These are phyloP conservation scores for Caenorhabditis auriculariae DNA, from an alignment of 2,888 invertebrate species.

Conservation along the genomic window DNA sequence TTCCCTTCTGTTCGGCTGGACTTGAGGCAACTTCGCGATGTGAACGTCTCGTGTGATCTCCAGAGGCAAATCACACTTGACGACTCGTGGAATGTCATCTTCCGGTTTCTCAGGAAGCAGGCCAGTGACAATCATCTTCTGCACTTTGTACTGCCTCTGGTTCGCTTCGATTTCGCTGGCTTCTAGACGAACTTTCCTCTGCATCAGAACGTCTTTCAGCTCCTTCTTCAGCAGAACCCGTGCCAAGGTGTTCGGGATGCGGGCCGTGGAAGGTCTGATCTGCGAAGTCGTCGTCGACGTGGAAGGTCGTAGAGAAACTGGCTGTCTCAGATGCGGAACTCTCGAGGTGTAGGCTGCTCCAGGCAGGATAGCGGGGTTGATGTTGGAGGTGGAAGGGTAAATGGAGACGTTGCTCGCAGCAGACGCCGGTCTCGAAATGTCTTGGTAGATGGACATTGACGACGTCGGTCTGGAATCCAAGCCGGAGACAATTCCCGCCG, in stretches of 20 bases:
- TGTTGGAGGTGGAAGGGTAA: conserved; percentile 14
- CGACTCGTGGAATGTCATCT: conserved; percentile 56
- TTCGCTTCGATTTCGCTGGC: conserved; percentile 66
- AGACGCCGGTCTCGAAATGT: conserved; percentile 20
- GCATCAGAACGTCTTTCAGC: conserved; percentile 65
- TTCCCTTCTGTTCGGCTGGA: conserved; percentile 13
- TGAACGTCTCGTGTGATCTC: conserved; percentile 58
- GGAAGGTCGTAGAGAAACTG: conserved; percentile 15
- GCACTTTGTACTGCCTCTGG: conserved; percentile 62
- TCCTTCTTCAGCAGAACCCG: conserved; percentile 66
- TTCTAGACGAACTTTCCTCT: conserved; percentile 65
- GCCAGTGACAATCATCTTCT: conserved; percentile 60
- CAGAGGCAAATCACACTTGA: conserved; percentile 58
- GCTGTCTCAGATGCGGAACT: conserved; percentile 24
- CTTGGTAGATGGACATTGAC: conserved; percentile 26
- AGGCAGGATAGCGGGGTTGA: conserved; percentile 53
- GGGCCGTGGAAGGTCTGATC: conserved; percentile 13
- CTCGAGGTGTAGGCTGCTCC: conserved; percentile 50
- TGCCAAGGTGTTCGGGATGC: conserved; percentile 52
- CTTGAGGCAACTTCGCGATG: conserved; percentile 38
- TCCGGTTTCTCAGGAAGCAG: conserved; percentile 51
- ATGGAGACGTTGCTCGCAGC: conserved; percentile 21
- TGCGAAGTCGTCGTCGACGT: conserved; percentile 8
- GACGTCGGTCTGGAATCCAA: conserved; percentile 26
- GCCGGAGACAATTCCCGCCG: not conserved